Evolutionary conservation across 1,140 invertebrate species (phyloP), one percentile per base, ranked within the genome.

Genomic region (Eulimnadia texana): DNA sequence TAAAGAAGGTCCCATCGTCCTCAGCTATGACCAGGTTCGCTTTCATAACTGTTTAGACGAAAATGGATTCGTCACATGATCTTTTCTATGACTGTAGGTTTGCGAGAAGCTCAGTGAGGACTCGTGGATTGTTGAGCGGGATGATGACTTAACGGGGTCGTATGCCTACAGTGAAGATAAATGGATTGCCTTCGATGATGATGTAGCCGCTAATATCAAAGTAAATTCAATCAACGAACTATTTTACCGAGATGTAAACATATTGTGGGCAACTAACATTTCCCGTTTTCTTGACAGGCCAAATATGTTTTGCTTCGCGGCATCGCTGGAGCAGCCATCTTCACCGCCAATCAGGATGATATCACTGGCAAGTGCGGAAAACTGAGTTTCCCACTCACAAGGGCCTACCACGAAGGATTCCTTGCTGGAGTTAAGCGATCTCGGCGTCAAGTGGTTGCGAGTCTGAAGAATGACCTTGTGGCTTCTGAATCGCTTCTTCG

Each of bases 111-210:
- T 86, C 66, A 74, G 72, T 53, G 72, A 73, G 25, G 84, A 80
- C 27, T 73, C 77, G 42, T 89, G 86, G 86, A 87, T 81, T 0
- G 68, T 87, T 19, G 85, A 88, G 69, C 76, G 86, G 63, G 86
- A 88, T 65, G 83, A 87, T 66, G 86, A 89, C 73, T 75, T 86
- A 19, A 85, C 85, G 0, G 85, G 82, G 29, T 83, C 84, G 60
- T 87, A 86, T 67, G 83, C 85, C 61, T 87, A 85, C 68, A 80
- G 79, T 67, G 78, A 84, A 67, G 76, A 77, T 22, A 27, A 61
- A 3, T 89, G 85, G 85, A 78, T 89, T 28, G 83, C 85, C 47
- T 88, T 86, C 67, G 86, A 89, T 67, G 86, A 89, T 69, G 72
- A 79, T 23, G 82, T 76, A 2, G 82, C 83, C 50, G 76, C 84